Evolutionary conservation across 2,888 invertebrate species (phyloP), one percentile per base, ranked within the genome.

Genomic region (Taenaris catops): DNA sequence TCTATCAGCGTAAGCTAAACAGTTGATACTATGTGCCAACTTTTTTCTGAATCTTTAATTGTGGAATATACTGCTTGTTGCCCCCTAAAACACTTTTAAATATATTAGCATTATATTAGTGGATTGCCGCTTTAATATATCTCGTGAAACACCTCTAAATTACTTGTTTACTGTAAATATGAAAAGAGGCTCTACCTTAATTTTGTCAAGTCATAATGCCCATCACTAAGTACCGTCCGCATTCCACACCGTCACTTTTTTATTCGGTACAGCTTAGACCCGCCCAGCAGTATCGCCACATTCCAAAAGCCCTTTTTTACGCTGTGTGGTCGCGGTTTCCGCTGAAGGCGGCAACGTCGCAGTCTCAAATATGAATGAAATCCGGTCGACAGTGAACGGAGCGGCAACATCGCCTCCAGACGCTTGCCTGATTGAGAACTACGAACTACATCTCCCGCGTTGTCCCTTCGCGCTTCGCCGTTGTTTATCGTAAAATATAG

Each of bases 321-420:
- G 76, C 62, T 81, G 81, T 80, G 83, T 81, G 81, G 81, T 80
- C 84, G 84, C 79, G 79, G 83, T 86, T 86, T 86, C 86, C 86
- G 86, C 75, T 73, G 81, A 68, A 68, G 72, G 72, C 80, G 83
- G 86, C 84, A 84, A 86, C 84, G 80, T 66, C 80, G 83, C 80
- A n/a, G 66, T 71, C 68, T 83, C 73, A 84, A 80, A 86, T 86
- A 86, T 86, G 86, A 86, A 86, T 86, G 86, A 86, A 84, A 83
- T 79, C 84, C 80, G 75, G 81, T 79, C 75, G 78, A 59, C 73
- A 58, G 68, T 63, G 76, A 60, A 53, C 83, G 72, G 76, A 38
- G 59, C 49, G 86, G 86, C 86, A 86, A 86, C 84, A 75, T 69
- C 72, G 84, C 86, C 1, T 46, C 69, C 75, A 81, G 83, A 78